Evolutionary conservation across 2,888 invertebrate genomes (phyloP).

Genomic region (Leptothorax acervorum): DNA sequence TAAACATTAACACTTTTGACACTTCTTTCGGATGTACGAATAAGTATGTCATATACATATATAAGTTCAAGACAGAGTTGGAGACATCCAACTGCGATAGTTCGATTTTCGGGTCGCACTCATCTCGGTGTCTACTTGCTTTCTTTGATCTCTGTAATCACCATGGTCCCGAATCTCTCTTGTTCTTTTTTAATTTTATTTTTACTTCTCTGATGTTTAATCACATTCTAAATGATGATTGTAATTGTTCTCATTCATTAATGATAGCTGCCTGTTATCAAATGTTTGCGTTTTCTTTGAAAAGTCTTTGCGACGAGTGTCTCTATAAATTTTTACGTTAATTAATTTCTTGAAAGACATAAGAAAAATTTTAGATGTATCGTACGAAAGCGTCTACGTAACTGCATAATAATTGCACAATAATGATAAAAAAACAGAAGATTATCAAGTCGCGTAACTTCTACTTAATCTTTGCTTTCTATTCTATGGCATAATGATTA

Average conservation of each 20-base stretch:
- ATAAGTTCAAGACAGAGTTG: neutral
- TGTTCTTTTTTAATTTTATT: conserved; percentile 62
- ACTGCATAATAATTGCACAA: neutral
- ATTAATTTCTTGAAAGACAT: conserved; percentile 4
- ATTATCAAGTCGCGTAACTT: neutral
- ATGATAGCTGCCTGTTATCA: conserved; percentile 22
- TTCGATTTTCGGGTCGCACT: conserved; percentile 61
- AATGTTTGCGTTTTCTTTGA: neutral
- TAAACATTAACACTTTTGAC: too few relatives aligned
- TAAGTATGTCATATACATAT: neutral
- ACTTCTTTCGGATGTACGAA: too few relatives aligned
- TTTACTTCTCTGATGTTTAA: conserved; percentile 43
- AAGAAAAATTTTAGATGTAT: neutral
- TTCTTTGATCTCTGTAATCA: conserved; percentile 84
- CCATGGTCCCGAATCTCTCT: conserved; percentile 67
- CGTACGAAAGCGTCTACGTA: neutral
- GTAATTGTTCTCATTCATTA: conserved; percentile 54
- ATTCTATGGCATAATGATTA: neutral
- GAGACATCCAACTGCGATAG: conserved; percentile 5
- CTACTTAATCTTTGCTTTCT: neutral
- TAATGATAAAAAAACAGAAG: neutral
- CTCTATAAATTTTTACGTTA: neutral
- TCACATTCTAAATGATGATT: conserved; percentile 45
- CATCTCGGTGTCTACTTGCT: conserved; percentile 78
- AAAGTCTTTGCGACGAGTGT: neutral